Evolutionary conservation across 2,888 invertebrate species (phyloP).

Genomic region (Invenusta paracnida): DNA sequence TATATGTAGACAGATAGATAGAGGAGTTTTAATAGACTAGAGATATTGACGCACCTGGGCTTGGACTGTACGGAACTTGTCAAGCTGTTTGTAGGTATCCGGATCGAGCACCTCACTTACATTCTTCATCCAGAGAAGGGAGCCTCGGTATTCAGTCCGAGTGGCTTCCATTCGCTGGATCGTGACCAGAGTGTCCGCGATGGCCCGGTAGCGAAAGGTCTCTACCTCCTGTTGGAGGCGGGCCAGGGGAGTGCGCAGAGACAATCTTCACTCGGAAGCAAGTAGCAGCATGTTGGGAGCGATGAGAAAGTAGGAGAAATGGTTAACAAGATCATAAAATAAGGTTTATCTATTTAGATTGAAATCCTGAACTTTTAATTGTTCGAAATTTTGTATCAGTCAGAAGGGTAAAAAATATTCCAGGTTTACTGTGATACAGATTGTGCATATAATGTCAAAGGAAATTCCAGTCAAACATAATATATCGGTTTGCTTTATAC

Average conservation of each 20-base stretch:
- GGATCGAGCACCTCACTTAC: slow-evolving; percentile 90
- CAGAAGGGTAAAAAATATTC: too few relatives aligned
- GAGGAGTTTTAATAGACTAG: too few relatives aligned
- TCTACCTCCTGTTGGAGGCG: slow-evolving; percentile 88
- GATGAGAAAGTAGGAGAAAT: too few relatives aligned
- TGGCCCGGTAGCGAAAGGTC: slow-evolving; percentile 86
- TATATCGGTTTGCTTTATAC: not conserved
- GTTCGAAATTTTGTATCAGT: too few relatives aligned
- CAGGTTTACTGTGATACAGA: too few relatives aligned
- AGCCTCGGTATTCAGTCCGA: slow-evolving; percentile 84
- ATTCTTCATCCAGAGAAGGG: slow-evolving; percentile 89
- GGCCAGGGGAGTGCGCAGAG: slow-evolving; percentile 57
- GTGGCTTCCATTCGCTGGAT: slow-evolving; percentile 89
- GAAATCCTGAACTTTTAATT: too few relatives aligned
- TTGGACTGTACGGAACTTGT: slow-evolving; percentile 78
- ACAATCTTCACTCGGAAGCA: slow-evolving; percentile 32
- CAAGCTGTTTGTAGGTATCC: slow-evolving; percentile 87
- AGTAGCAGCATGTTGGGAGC: too few relatives aligned
- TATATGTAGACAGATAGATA: too few relatives aligned
- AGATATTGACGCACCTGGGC: slow-evolving; percentile 58
- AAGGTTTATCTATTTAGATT: too few relatives aligned
- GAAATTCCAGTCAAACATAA: too few relatives aligned
- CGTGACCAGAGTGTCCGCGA: slow-evolving; percentile 83
- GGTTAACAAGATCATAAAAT: too few relatives aligned
- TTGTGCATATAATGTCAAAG: too few relatives aligned